Conservation (phyloP, 2,797 vertebrate species). For the Gymnoscopelus microlampas region DNA sequence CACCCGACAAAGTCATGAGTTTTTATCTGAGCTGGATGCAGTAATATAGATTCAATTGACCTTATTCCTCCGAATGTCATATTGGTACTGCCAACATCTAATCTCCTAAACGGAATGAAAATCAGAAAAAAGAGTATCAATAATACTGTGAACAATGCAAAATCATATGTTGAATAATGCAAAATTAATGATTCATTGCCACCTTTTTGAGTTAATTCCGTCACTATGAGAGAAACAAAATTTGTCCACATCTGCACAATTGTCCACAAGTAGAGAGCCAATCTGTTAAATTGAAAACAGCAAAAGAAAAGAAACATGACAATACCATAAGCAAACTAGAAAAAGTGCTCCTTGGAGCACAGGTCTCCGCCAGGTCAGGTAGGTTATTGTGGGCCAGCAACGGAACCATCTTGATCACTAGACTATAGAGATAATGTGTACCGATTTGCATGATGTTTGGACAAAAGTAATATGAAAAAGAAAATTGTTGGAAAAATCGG, state of each 20-base stretch:
- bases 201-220: slow-evolving; percentile 73
- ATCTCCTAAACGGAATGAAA: slow-evolving; percentile 65
- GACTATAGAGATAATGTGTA: no score
- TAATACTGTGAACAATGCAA: not conserved
- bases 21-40: slow-evolving; percentile 71
- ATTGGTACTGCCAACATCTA: slow-evolving; percentile 76
- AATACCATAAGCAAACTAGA: not conserved
- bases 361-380: no score
- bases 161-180: not conserved
- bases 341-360: no score
- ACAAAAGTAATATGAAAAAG: no score
- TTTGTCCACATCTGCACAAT: slow-evolving; percentile 71
- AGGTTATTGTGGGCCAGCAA: no score
- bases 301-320: not conserved
- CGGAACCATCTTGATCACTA: no score
- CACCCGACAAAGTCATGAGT: slow-evolving; percentile 84
- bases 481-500: no score
- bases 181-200: slow-evolving; percentile 2
- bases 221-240: slow-evolving; percentile 77
- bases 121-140: not conserved
- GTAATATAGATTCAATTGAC: slow-evolving; percentile 67
- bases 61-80: slow-evolving; percentile 80
- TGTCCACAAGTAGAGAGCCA: slow-evolving; percentile 80
- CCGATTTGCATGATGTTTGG: no score
- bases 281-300: slow-evolving; percentile 66